Evolutionary conservation across 2,797 vertebrate genomes (phyloP).

Genomic region (Ctenopoma kingsleyae): DNA sequence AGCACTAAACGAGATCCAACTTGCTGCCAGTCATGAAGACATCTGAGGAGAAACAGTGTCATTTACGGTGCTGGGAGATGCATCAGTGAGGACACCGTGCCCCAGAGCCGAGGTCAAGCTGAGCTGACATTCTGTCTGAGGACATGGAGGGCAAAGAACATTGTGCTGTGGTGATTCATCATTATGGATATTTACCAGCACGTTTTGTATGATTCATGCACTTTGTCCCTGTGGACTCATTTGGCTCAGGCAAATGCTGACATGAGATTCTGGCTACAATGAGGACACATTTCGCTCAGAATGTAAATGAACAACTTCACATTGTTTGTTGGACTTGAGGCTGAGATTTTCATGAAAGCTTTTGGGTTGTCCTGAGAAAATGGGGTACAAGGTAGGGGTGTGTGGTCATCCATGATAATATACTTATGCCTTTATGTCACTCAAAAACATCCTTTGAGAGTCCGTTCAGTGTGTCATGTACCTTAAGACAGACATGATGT

Average conservation of each 20-base stretch:
- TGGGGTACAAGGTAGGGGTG: too few relatives aligned
- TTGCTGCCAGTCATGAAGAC: conserved; percentile 49
- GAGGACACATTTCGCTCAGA: neutral
- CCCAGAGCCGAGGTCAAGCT: conserved; percentile 57
- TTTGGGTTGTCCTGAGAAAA: neutral
- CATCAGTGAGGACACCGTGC: conserved; percentile 31
- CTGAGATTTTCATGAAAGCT: neutral
- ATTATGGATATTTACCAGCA: conserved; percentile 41
- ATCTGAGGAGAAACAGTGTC: conserved; percentile 38
- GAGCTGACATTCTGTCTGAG: conserved; percentile 59
- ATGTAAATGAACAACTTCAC: neutral
- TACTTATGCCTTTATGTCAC: too few relatives aligned
- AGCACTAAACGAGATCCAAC: conserved; percentile 42
- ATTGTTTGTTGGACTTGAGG: neutral
- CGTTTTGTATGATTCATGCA: conserved; percentile 21
- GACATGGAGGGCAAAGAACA: conserved; percentile 32
- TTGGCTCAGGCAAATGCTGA: conserved; percentile 9
- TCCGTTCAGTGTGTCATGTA: too few relatives aligned
- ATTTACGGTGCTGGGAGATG: conserved; percentile 30
- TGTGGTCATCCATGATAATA: too few relatives aligned
- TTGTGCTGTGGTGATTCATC: conserved; percentile 46
- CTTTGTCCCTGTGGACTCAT: conserved; percentile 19
- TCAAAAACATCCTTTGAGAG: too few relatives aligned
- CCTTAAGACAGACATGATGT: too few relatives aligned
- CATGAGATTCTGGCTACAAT: neutral